Evolutionary conservation across 2,797 vertebrate species (phyloP).

Genomic region (Setipinna tenuifilis): DNA sequence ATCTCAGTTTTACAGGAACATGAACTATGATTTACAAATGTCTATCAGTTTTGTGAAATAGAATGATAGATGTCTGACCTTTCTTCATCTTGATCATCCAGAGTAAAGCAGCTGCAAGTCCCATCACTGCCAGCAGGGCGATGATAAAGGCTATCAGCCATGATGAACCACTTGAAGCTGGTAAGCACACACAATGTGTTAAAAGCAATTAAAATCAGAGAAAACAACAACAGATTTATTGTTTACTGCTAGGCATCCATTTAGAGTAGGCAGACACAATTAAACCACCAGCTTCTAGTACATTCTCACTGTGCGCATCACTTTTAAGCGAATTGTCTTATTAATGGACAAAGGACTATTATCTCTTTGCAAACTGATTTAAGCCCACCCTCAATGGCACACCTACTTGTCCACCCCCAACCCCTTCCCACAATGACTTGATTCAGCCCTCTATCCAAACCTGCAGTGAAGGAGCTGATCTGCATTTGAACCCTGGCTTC

Average conservation of each 20-base stretch:
- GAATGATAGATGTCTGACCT: background rate
- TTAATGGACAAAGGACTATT: too few species aligned
- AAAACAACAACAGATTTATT: background rate
- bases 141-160: constrained; percentile 3
- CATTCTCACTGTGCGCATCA: too few species aligned
- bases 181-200: background rate
- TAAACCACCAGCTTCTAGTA: too few species aligned
- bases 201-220: background rate
- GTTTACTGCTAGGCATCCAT: background rate
- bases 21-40: too few species aligned
- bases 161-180: background rate
- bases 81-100: background rate
- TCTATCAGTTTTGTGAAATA: background rate
- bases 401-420: too few species aligned
- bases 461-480: background rate
- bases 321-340: too few species aligned
- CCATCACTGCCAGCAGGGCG: background rate
- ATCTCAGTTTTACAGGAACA: too few species aligned
- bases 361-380: too few species aligned
- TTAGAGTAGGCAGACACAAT: background rate
- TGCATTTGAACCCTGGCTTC: constrained; percentile 43
- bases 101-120: background rate
- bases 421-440: background rate
- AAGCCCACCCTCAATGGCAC: too few species aligned
- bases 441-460: background rate